A percentile compares a stretch with the other conserved stretches of the same genome.
These are phyloP conservation scores for Crioceris asparagi DNA, from an alignment of 2,888 invertebrate species.

Conservation along the genomic window DNA sequence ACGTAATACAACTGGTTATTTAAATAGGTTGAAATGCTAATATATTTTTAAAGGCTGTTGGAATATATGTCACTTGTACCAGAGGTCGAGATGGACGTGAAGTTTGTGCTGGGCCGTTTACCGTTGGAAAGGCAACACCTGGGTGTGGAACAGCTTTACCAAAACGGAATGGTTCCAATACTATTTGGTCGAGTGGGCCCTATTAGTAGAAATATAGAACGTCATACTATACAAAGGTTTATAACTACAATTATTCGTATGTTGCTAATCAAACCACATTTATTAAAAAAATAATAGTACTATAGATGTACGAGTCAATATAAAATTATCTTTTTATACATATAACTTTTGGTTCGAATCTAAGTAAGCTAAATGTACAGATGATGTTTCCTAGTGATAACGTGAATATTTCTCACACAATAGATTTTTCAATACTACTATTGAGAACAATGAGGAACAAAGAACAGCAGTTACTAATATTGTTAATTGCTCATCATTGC, in stretches of 20 bases:
- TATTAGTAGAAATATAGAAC: no score
- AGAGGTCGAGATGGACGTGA: constrained; percentile 34
- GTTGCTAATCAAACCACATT: no score
- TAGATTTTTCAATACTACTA: constrained; percentile 31
- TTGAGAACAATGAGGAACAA: constrained; percentile 50
- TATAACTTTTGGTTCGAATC: no score
- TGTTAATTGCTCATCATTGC: constrained; percentile 47
- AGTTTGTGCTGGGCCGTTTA: constrained; percentile 40
- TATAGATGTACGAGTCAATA: no score
- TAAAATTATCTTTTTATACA: no score
- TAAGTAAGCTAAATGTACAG: no score
- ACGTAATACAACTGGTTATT: no score
- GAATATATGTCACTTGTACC: constrained; percentile 19
- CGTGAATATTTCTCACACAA: constrained; percentile 8
- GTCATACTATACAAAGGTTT: no score
- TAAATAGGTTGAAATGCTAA: no score
- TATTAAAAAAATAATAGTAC: no score
- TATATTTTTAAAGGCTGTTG: constrained; percentile 17
- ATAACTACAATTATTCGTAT: no score
- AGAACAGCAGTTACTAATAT: constrained; percentile 56
- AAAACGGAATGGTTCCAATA: constrained; percentile 15
- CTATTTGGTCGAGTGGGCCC: no score
- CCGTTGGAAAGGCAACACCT: constrained; percentile 40
- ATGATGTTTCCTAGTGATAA: constrained; percentile 1
- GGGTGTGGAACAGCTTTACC: constrained; percentile 31